Conservation (phyloP, 2,797 vertebrate genomes). For the Megalops cyprinoides region DNA sequence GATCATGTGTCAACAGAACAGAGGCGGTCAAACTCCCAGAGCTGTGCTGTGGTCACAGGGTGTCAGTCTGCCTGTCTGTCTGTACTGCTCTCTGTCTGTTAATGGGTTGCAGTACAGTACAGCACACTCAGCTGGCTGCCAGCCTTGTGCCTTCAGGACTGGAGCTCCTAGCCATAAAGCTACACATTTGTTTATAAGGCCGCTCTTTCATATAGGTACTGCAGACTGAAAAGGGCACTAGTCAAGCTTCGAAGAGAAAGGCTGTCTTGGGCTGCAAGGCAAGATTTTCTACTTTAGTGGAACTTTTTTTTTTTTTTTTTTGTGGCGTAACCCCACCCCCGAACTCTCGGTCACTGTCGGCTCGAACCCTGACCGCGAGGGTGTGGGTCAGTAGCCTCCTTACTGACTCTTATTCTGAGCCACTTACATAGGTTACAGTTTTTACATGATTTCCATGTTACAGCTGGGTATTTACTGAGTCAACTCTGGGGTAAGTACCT, state of each 20-base stretch:
- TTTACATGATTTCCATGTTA: too few species aligned
- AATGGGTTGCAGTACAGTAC: background rate
- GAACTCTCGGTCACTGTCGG: too few species aligned
- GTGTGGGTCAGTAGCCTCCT: too few species aligned
- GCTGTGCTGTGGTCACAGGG: background rate
- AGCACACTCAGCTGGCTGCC: background rate
- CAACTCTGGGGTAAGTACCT: too few species aligned
- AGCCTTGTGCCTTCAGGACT: background rate
- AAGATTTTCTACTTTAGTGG: background rate
- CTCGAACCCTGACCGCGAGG: too few species aligned
- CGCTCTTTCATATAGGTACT: background rate
- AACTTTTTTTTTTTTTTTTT: too few species aligned
- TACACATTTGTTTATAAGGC: too few species aligned
- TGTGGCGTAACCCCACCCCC: too few species aligned
- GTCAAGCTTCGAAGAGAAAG: background rate
- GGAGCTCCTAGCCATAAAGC: background rate
- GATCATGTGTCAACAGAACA: background rate
- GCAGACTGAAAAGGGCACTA: background rate
- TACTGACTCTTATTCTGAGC: conserved; percentile 63
- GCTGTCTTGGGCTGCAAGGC: too few species aligned
- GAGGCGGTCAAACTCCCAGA: background rate
- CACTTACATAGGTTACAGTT: too few species aligned
- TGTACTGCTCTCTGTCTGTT: background rate
- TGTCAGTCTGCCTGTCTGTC: background rate
- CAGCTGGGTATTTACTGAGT: too few species aligned